These are phyloP conservation scores for Eulimnadia texana DNA, from an alignment of 1,140 invertebrate genomes.

Conservation along the genomic window DNA sequence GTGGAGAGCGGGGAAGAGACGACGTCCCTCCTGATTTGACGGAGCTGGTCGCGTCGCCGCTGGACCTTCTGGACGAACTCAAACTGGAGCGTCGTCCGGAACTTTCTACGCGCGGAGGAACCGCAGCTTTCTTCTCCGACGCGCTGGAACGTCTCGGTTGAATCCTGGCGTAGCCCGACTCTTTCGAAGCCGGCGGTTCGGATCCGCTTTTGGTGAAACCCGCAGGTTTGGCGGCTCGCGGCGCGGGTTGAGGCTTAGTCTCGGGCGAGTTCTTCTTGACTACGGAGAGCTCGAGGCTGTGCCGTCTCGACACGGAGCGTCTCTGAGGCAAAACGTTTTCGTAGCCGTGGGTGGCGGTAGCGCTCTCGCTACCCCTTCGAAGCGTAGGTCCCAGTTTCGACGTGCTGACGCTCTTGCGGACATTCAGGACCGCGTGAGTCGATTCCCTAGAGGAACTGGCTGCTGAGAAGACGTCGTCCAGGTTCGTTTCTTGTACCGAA, in stretches of 20 bases:
- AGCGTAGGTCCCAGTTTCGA: not conserved
- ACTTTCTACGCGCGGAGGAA: not conserved
- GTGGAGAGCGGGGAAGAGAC: not conserved
- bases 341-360: not conserved
- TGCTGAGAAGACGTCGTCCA: too few relatives aligned
- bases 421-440: too few relatives aligned
- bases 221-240: not conserved
- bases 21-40: not conserved
- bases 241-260: not conserved
- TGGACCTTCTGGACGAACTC: slow-evolving; percentile 1
- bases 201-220: not conserved
- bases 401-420: slow-evolving; percentile 10
- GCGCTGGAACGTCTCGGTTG: slow-evolving; percentile 8
- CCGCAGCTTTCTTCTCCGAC: not conserved
- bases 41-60: not conserved
- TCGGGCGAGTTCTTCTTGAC: not conserved
- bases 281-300: not conserved
- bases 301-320: not conserved
- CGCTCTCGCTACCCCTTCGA: not conserved
- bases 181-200: not conserved
- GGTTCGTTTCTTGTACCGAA: not conserved
- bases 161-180: slow-evolving; percentile 14
- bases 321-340: not conserved
- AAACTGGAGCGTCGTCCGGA: slow-evolving; percentile 1
- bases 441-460: too few relatives aligned